Evolutionary conservation across 1,140 invertebrate genomes (phyloP).

Genomic region (Calosoma granatense): DNA sequence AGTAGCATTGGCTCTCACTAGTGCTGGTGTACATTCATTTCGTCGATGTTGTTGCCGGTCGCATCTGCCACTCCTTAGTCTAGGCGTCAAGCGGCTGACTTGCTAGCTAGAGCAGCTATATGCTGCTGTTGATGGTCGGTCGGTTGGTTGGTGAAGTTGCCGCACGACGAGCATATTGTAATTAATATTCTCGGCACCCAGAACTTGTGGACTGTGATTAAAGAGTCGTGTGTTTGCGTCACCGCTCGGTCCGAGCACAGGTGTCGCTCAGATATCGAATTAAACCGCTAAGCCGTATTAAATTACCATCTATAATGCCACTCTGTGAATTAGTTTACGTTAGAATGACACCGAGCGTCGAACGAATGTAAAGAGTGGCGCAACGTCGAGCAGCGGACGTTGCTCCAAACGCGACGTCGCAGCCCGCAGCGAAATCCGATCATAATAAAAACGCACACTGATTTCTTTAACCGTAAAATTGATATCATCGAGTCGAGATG

Average conservation of each 20-base stretch:
- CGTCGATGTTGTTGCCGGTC: too few species aligned
- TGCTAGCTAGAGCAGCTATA: background rate
- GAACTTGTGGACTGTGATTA: constrained; percentile 2
- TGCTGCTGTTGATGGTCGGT: background rate
- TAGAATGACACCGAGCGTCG: background rate
- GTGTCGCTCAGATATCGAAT: constrained; percentile 6
- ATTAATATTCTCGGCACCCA: constrained; percentile 20
- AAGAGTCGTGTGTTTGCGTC: background rate
- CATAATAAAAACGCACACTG: constrained; percentile 2
- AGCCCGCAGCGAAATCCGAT: constrained; percentile 2
- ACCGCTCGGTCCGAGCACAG: background rate
- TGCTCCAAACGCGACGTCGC: background rate
- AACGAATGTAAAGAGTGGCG: background rate
- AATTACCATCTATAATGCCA: constrained; percentile 7
- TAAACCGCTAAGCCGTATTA: constrained; percentile 8
- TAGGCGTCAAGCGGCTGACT: too few species aligned
- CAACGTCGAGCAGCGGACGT: background rate
- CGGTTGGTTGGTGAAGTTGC: background rate
- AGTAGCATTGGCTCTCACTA: too few species aligned
- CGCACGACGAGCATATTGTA: constrained; percentile 18
- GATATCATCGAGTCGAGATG: background rate
- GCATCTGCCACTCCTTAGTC: too few species aligned
- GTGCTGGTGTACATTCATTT: too few species aligned
- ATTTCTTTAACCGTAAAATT: constrained; percentile 7
- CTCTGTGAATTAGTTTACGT: constrained; percentile 3